phyloP scores from a whole-genome alignment of 2,888 invertebrate genomes.

The Rutpela maculata region DNA sequence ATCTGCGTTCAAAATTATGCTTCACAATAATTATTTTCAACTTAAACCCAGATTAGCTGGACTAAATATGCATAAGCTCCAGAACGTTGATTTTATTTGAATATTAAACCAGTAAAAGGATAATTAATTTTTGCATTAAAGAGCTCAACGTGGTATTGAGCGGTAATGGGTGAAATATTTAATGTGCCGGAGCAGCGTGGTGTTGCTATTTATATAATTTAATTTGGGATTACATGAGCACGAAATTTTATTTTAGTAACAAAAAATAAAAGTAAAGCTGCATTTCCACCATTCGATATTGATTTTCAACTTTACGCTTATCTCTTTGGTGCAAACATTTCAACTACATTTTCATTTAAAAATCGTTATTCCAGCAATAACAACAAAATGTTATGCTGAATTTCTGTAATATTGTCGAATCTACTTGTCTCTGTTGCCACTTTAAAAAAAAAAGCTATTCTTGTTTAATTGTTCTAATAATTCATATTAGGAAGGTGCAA shows the following conservation, averaged over 20 bases:
- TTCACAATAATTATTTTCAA: constrained; percentile 46
- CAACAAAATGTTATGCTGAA: no score
- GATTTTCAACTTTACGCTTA: background rate
- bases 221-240: constrained; percentile 7
- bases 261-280: constrained; percentile 11
- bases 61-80: constrained; percentile 45
- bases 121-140: constrained; percentile 48
- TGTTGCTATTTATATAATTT: background rate
- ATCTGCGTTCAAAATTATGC: constrained; percentile 31
- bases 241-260: constrained; percentile 7
- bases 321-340: background rate
- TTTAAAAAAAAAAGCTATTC: no score
- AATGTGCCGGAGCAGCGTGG: constrained; percentile 1
- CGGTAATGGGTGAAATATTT: constrained; percentile 35
- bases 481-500: no score
- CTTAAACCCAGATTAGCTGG: constrained; percentile 47
- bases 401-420: no score
- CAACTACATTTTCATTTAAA: no score
- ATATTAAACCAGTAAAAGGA: constrained; percentile 45
- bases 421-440: no score
- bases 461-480: no score
- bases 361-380: no score
- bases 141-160: constrained; percentile 21
- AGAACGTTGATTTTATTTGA: constrained; percentile 48
- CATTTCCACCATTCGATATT: background rate